Conservation (phyloP, 1,140 invertebrate genomes). For the Neomicropteryx cornuta region DNA sequence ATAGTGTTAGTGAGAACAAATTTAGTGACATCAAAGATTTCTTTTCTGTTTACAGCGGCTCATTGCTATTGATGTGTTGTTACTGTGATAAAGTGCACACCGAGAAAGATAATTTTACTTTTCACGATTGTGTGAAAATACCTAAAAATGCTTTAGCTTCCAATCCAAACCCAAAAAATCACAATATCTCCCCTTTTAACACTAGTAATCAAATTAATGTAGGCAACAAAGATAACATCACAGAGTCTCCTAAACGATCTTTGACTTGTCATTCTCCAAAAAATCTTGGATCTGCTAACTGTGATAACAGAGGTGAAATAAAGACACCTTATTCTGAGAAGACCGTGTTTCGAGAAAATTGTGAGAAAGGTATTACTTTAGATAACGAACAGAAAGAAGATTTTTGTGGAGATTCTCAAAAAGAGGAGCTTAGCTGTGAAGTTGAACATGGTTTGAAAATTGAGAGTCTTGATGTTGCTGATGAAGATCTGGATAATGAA, state of each 20-base stretch:
- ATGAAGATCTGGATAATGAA: no score
- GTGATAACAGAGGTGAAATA: no score
- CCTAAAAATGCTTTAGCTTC: constrained; percentile 19
- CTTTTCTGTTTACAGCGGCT: constrained; percentile 48
- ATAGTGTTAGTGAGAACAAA: constrained; percentile 54
- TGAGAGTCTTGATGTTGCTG: no score
- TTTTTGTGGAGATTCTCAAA: no score
- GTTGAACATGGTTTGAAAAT: no score
- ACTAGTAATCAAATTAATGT: constrained; percentile 7
- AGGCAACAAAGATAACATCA: background rate
- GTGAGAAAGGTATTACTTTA: no score
- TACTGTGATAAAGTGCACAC: constrained; percentile 62
- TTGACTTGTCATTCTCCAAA: no score
- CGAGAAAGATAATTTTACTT: constrained; percentile 58
- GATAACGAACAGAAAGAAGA: no score
- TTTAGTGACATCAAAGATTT: constrained; percentile 53
- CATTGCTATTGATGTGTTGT: constrained; percentile 66
- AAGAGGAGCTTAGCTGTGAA: no score
- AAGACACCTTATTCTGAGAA: no score
- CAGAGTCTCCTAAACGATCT: constrained; percentile 8
- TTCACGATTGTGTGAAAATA: constrained; percentile 49
- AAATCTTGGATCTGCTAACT: no score
- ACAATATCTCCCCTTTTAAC: constrained; percentile 18
- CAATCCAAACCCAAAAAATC: constrained; percentile 18
- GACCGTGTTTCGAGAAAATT: no score